Evolutionary conservation across 2,888 invertebrate genomes (phyloP), one percentile per base, ranked within the genome.

Genomic region (Protodeltote pygarga): DNA sequence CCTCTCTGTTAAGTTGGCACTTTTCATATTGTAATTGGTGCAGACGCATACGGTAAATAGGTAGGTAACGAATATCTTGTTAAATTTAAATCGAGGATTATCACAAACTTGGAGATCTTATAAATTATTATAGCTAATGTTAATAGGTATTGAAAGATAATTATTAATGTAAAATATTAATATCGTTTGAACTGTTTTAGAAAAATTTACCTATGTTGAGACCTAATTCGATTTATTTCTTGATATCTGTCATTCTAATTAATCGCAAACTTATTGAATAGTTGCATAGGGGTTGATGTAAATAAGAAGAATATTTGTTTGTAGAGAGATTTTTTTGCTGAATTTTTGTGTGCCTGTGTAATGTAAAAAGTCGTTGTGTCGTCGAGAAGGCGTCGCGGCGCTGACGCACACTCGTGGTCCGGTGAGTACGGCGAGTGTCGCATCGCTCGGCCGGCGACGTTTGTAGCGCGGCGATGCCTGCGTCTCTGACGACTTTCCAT

Each of bases 151-250:
- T 86, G 80, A 85, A 89, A 85, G 74, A 88, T 85, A 81, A 82
- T 84, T n/a, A n/a, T n/a, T 84, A 81, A 85, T 89, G 85, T 90
- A 89, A 86, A 83, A 81, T 84, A 81, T 79, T 79, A 72, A 77
- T 87, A 89, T 87, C 78, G 86, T 89, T 90, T 85, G 83, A 82
- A 87, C 80, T 88, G 87, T 92, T 91, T 91, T 92, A 92, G 92
- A 92, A 87, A 91, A 92, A 91, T 92, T 88, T 92, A 92, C 92
- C 90, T 92, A 83, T 81, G 92, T 92, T 92, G 79, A 87, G 29
- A 84, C 76, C 80, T 84, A 81, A 80, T 81, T 86, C 79, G 70
- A 80, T 88, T 90, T 81, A 69, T 87, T 89, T 89, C 79, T 77
- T 75, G 71, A 77, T 77, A 75, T 77, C 72, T 78, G 75, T 83